Base-by-base conservation (phyloP, 2,113 vertebrate genomes). In the Uropsilus gracilis region DNA sequence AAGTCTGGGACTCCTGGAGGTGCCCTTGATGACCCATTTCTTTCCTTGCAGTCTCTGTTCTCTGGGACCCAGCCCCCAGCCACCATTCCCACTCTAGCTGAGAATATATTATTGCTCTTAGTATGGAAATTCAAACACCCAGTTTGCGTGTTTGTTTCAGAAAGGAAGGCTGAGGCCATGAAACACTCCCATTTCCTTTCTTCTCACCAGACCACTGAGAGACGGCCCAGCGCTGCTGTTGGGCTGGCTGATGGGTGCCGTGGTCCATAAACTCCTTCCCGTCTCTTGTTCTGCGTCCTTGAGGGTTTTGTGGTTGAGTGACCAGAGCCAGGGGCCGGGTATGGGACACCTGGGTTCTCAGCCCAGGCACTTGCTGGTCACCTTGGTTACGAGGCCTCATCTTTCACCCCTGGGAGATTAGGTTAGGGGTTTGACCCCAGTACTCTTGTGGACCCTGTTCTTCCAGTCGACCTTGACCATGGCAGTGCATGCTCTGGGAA, bases 81-180 rank as follows among this genome's bases (percentile, higher is more conserved):
- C 17, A 3, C 37, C 18, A 20, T 81, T 81, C 44, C 46, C 71
- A 72, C 55, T 26, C 2, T 63, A 86, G 75, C 69, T 89, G 83
- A 86, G 77, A 83, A 42, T 80, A 85, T 94, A 89, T 78, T 59
- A 83, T 77, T 73, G 84, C 84, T 80, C 59, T 73, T 75, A 66
- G 34, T 37, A 57, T 91, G 39, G n/a, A 86, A 89, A 89, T 83
- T 46, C 64, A 91, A 86, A 89, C 17, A 50, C 57, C 4, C 0
- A 1, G 44, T 53, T 6, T 26, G 34, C 46, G 69, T 91, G 75
- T 86, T 96, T 93, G 91, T 86, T 95, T 92, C 71, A 86, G 86
- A 63, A 92, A 83, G 8, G 8, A 11, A 81, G 80, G 89, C 69
- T 0, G 5, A 48, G 57, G 69, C 69, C 39, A 66, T 30, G 83